Base-by-base conservation (phyloP, 2,797 vertebrate genomes). In the Pampus argenteus region DNA sequence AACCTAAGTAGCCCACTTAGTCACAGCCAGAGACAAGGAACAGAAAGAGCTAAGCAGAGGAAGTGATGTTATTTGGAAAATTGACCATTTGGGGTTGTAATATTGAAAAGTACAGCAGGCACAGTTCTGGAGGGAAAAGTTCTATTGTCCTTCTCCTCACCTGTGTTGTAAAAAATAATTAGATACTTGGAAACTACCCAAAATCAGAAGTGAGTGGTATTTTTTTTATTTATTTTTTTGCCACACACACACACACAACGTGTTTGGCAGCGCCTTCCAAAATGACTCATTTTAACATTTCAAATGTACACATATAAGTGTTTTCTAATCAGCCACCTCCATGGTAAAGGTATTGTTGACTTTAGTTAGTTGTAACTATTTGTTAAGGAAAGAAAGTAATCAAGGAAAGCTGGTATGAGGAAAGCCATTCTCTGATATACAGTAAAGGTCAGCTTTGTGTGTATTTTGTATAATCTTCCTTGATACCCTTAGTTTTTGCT, bases 81-180 rank as follows among this genome's bases (percentile, higher is more conserved):
- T 59, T 6, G 29, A 82, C 69, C 63, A 52, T 82, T 79, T 77
- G 20, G 20, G 26, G 10, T 72, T 65, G 47, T 75, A 76, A 71
- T 71, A 58, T 68, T 74, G 23, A 60, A 78, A 81, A 69, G 47
- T 76, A 31, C 74, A 28, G 79, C 61, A 79, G 63, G 11, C 59
- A 17, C 52, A 65, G 57, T 71, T 74, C 70, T 71, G 60, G 50
- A 60, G 50, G 52, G 61, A 71, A 82, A 34, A 44, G 76, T 72
- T 71, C 31, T 66, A 77, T 79, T 71, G 55, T 68, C 58, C 48
- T 64, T 67, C 64, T 74, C 50, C 61, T 89, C 64, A 63, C 64
- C 74, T 83, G 56, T 60, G 74, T 69, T 71, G 66, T 77, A 83
- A 84, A 74, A 84, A 72, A 84, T 81, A 78, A 84, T 86, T 61